Evolutionary conservation across 2,113 vertebrate genomes (phyloP).

Genomic region (Grus americana): DNA sequence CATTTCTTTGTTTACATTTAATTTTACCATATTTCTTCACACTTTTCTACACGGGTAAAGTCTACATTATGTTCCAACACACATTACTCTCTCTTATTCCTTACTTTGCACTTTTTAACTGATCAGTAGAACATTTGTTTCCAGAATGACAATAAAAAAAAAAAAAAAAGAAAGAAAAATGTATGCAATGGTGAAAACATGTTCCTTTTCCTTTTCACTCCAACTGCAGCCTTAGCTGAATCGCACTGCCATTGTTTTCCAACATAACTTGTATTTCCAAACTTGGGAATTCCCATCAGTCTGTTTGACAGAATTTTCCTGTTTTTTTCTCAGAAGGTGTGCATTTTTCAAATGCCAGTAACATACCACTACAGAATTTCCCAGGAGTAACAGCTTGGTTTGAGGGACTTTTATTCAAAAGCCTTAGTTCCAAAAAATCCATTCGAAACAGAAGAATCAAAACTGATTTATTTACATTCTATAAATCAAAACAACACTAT

Average conservation of each 20-base stretch:
- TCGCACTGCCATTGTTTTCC: constrained; percentile 57
- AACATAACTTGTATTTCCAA: constrained; percentile 62
- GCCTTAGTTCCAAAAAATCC: constrained; percentile 54
- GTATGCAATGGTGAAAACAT: neutral
- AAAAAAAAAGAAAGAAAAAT: neutral
- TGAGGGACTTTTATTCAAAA: constrained; percentile 63
- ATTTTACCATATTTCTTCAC: constrained; percentile 53
- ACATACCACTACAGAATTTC: constrained; percentile 78
- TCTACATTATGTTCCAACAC: constrained; percentile 26
- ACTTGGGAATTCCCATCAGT: constrained; percentile 84
- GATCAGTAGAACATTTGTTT: neutral
- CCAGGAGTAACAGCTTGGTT: constrained; percentile 79
- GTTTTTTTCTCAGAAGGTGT: constrained; percentile 81
- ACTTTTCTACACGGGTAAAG: constrained; percentile 14
- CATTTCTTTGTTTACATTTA: constrained; percentile 56
- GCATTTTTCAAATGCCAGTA: constrained; percentile 83
- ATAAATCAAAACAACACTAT: constrained; percentile 59
- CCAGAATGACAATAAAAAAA: neutral
- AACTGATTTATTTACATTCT: constrained; percentile 51
- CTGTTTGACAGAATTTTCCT: constrained; percentile 86
- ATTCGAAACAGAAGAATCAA: constrained; percentile 58
- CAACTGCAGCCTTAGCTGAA: constrained; percentile 56
- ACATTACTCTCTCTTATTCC: neutral
- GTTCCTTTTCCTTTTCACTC: constrained; percentile 50
- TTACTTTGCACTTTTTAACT: constrained; percentile 43